Percentiles rank a stretch among this genome's conserved stretches.
These are phyloP conservation scores for Zonotrichia leucophrys DNA, from an alignment of 2,113 vertebrate genomes.

Conservation along the genomic window DNA sequence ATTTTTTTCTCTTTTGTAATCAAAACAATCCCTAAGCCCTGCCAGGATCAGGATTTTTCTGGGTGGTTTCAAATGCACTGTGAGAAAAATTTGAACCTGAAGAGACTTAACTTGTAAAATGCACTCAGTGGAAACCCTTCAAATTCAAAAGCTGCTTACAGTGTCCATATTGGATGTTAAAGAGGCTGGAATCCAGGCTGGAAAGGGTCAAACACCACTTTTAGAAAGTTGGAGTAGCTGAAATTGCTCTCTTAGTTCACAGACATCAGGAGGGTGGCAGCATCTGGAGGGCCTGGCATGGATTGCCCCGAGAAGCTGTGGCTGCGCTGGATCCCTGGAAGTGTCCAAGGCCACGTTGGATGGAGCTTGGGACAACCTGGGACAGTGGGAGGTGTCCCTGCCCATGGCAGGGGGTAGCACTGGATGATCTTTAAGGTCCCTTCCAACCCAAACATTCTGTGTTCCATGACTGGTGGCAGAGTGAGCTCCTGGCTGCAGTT, in stretches of 20 bases:
- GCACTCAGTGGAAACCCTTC: neutral
- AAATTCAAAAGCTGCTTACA: neutral
- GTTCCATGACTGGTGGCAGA: neutral
- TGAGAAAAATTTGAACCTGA: neutral
- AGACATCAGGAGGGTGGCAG: neutral
- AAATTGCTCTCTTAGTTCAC: neutral
- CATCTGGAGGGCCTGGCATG: neutral
- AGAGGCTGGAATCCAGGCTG: neutral
- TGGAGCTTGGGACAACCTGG: accelerated
- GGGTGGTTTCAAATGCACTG: neutral
- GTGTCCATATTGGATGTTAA: neutral
- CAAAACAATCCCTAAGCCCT: neutral
- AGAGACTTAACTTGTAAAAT: neutral
- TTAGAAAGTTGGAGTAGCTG: neutral
- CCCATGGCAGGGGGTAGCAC: neutral
- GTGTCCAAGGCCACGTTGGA: accelerated
- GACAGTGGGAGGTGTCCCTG: neutral
- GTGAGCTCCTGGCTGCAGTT: neutral
- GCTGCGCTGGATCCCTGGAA: neutral
- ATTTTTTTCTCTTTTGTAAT: neutral
- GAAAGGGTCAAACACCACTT: neutral
- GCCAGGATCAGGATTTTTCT: neutral
- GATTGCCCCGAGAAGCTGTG: neutral
- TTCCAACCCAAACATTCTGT: neutral
- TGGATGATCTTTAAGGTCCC: neutral